phyloP scores from a whole-genome alignment of 2,888 invertebrate species.

The Chydorus sphaericus region DNA sequence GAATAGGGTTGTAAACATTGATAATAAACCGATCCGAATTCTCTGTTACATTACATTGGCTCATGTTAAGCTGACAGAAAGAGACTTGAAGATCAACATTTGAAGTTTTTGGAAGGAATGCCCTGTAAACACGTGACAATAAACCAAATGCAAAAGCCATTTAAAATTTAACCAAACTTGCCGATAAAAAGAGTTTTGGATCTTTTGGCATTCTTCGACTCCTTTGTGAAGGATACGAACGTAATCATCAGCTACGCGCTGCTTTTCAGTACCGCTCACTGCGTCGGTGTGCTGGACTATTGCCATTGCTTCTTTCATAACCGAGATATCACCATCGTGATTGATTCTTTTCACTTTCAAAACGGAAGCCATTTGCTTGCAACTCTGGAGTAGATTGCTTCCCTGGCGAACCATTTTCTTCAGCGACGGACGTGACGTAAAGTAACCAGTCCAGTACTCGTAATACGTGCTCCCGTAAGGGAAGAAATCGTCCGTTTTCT shows the following conservation, averaged over 20 bases:
- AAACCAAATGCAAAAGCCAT: too few species aligned
- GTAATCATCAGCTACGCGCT: slow-evolving; percentile 80
- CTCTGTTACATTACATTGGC: slow-evolving; percentile 40
- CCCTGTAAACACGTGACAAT: too few species aligned
- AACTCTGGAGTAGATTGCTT: slow-evolving; percentile 58
- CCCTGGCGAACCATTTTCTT: slow-evolving; percentile 61
- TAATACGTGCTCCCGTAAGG: slow-evolving; percentile 76
- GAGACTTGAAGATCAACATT: slow-evolving; percentile 21
- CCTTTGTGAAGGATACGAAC: slow-evolving; percentile 54
- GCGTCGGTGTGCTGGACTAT: slow-evolving; percentile 77
- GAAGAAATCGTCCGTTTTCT: slow-evolving; percentile 76
- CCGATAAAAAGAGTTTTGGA: slow-evolving; percentile 42
- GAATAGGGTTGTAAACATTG: slow-evolving; percentile 47
- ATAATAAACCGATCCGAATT: slow-evolving; percentile 36
- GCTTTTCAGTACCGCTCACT: slow-evolving; percentile 72
- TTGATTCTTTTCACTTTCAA: slow-evolving; percentile 35
- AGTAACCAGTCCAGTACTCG: slow-evolving; percentile 89
- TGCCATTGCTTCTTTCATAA: slow-evolving; percentile 27
- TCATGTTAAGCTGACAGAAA: slow-evolving; percentile 46
- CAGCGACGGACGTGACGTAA: slow-evolving; percentile 61
- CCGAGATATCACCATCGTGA: slow-evolving; percentile 40
- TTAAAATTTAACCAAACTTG: too few species aligned
- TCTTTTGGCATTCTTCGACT: slow-evolving; percentile 41
- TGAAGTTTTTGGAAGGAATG: background rate
- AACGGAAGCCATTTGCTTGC: slow-evolving; percentile 55